Evolutionary conservation across 2,888 invertebrate species (phyloP).

Genomic region (Mesorhabditis sp.): DNA sequence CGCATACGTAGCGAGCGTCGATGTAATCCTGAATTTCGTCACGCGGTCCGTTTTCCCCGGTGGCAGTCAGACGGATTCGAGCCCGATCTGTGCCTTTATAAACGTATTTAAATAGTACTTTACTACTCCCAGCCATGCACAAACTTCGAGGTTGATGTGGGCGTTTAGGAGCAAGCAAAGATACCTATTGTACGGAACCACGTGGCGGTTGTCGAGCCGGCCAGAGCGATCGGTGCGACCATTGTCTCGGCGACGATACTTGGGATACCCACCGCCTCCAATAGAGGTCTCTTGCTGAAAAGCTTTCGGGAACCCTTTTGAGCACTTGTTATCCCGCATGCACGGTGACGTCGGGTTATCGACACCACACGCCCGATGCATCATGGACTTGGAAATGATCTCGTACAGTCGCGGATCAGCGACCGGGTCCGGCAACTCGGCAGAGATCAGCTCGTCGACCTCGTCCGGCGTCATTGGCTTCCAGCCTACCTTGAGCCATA

Average conservation of each 20-base stretch:
- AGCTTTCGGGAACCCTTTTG: slow-evolving; percentile 58
- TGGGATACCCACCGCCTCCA: slow-evolving; percentile 55
- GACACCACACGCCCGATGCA: slow-evolving; percentile 46
- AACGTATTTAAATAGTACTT: slow-evolving; percentile 16
- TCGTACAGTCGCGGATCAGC: slow-evolving; percentile 26
- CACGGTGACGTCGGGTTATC: slow-evolving; percentile 53
- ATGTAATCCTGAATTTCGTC: slow-evolving; percentile 22
- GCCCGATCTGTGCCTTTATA: neutral
- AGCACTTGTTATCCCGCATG: slow-evolving; percentile 58
- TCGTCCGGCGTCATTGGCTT: slow-evolving; percentile 19
- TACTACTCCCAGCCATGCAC: slow-evolving; percentile 42
- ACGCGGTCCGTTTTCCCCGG: slow-evolving; percentile 32
- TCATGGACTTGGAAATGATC: slow-evolving; percentile 31
- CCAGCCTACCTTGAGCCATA: slow-evolving; percentile 39
- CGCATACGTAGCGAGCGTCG: slow-evolving; percentile 24
- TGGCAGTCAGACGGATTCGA: slow-evolving; percentile 37
- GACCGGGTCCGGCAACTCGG: slow-evolving; percentile 36
- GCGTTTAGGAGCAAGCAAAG: slow-evolving; percentile 27
- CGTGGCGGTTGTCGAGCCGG: slow-evolving; percentile 50
- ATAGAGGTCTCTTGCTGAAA: slow-evolving; percentile 18
- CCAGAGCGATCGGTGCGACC: slow-evolving; percentile 16
- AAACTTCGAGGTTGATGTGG: slow-evolving; percentile 50
- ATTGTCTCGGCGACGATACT: slow-evolving; percentile 50
- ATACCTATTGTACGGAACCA: slow-evolving; percentile 35
- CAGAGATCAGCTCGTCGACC: slow-evolving; percentile 19